Base-by-base conservation (phyloP, 2,797 vertebrate species). In the Enteromius mattozi region DNA sequence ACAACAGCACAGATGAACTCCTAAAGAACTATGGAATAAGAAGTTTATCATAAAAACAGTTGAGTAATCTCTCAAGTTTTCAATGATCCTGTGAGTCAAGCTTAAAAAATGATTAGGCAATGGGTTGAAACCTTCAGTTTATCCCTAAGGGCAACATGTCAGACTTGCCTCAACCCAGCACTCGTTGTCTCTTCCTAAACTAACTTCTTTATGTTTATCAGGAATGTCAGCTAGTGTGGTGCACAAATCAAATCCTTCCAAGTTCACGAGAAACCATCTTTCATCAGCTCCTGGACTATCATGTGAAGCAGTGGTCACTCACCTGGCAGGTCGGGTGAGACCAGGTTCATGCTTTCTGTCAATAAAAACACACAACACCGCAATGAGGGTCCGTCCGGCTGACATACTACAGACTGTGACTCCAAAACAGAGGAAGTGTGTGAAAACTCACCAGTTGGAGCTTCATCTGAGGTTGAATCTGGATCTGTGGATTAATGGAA, bases 401-500 rank as follows among this genome's bases (percentile, higher is more conserved):
- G 71, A 86, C 59, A 78, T 35, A 72, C n/a, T 56, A 61, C 51
- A 84, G 37, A 17, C 33, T 27, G 49, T 56, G 68, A 10, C 1
- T 37, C 14, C 17, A 2, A 40, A 81, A 33, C 40, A 19, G 30
- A 9, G 4, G 24, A 59, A 63, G 2, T 24, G 17, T 21, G 63
- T n/a, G 59, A 42, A 54, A 24, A 74, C 91, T 92, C 84, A 95
- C 94, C 94, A 89, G 95, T 95, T 0, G 94, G 93, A 77, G 90
- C 91, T 88, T 95, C 95, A 86, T 94, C 93, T 78, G 94, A 94
- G 4, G 92, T 92, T 4, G 93, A 93, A 74, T 94, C 94, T 87
- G 93, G 94, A 90, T 92, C 94, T 94, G 81, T 69, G 47, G 42
- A 40, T 42, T 40, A 21, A 69, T 3, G 63, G 9, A 65, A 1